Conservation (phyloP, 1,140 invertebrate species). For the Monochamus saltuarius region DNA sequence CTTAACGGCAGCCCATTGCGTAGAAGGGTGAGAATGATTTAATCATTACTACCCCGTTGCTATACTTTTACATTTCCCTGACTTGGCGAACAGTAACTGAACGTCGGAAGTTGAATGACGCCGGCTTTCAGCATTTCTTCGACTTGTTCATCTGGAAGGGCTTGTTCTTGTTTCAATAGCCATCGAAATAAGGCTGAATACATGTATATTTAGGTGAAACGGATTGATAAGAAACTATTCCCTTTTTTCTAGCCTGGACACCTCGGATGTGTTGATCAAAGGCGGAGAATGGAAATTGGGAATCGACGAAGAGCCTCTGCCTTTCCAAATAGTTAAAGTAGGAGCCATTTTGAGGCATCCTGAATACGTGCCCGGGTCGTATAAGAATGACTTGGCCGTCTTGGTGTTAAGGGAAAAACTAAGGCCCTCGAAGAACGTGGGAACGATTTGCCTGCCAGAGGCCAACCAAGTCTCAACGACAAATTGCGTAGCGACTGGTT, state of each 20-base stretch:
- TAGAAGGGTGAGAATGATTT: slow-evolving; percentile 68
- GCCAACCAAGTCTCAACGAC: slow-evolving; percentile 52
- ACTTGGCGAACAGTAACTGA: too few species aligned
- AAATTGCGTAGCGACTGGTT: slow-evolving; percentile 76
- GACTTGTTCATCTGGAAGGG: too few species aligned
- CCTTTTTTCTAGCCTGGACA: slow-evolving; percentile 54
- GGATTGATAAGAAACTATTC: not conserved
- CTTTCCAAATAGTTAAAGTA: slow-evolving; percentile 74
- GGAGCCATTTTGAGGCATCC: slow-evolving; percentile 71
- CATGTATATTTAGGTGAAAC: too few species aligned
- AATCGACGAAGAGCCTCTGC: slow-evolving; percentile 74
- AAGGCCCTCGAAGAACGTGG: slow-evolving; percentile 65
- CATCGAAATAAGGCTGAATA: too few species aligned
- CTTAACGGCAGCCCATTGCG: slow-evolving; percentile 76
- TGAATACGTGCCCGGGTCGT: slow-evolving; percentile 61
- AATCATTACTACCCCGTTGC: too few species aligned
- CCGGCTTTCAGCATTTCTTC: too few species aligned
- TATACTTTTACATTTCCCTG: too few species aligned
- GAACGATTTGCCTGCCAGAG: slow-evolving; percentile 67
- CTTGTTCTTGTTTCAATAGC: too few species aligned
- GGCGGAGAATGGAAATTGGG: slow-evolving; percentile 85
- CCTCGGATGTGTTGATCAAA: slow-evolving; percentile 72
- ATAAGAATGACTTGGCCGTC: slow-evolving; percentile 72
- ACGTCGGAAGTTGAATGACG: too few species aligned
- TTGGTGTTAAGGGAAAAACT: slow-evolving; percentile 67